Base-by-base conservation (phyloP, 64 coral and sea anemone species). In the Montipora cactus region DNA sequence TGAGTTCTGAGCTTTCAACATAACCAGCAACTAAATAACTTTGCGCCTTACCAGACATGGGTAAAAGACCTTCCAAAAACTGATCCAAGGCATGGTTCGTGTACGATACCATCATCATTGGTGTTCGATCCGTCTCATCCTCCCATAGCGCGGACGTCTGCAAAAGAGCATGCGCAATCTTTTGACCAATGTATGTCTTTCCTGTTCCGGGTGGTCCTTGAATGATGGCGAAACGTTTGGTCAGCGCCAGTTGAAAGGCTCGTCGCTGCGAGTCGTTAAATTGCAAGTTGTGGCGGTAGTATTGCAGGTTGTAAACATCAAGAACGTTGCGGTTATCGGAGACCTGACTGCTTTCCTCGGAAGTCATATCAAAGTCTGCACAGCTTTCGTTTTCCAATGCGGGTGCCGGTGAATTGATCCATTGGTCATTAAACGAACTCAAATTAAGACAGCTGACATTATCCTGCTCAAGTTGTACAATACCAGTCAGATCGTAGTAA, bases 141-240 rank as follows among this genome's bases (percentile, higher is more conserved):
- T 69, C 16, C 96, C 94, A 98, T 8, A 95, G 48, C 1, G 71
- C 18, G 51, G 48, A 8, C 70, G 87, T 95, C 50, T 83, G 57
- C 19, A 94, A 89, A 18, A 95, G 88, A 47, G 74, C 88, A 23
- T 76, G 88, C 4, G 91, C 96, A 68, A 98, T 98, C 66, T 98
- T 98, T 4, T 84, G 87, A 49, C 96, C 96, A 47, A 98, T 91
- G n/a, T 95, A 95, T 8, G 96, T 98, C 80, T 98, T 98, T 19
- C 96, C 96, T 22, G 96, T 95, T 6, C 96, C 96, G 16, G 96
- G 96, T 3, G 96, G 96, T 12, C 96, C 96, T 73, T 98, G 96
- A 52, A 98, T 98, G 13, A 98, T 81, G 0, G 96, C 88, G 49
- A 98, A 95, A 47, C 78, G 67, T 83, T 91, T 93, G 11, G 91